phyloP scores from a whole-genome alignment of 2,797 vertebrate species.

The Denticeps clupeoides region DNA sequence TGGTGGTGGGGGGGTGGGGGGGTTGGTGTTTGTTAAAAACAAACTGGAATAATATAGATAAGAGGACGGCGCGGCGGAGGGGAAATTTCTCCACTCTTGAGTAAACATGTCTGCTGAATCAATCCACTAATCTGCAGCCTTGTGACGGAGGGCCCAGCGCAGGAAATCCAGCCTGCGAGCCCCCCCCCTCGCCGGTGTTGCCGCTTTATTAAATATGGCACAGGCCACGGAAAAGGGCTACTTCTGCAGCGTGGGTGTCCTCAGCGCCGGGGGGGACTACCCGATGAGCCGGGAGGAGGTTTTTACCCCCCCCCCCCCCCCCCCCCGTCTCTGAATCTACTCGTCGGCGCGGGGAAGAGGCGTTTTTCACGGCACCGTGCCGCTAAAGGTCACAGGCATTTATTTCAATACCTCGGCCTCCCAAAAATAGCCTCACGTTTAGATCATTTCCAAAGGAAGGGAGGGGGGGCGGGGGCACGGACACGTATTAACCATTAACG shows the following conservation, averaged over 20 bases:
- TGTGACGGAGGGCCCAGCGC: conserved; percentile 32
- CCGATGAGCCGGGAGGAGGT: not conserved
- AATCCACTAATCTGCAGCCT: conserved; percentile 34
- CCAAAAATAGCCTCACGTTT: too few relatives aligned
- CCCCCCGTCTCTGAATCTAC: too few relatives aligned
- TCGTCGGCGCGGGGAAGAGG: not conserved
- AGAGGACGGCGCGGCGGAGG: conserved; percentile 52
- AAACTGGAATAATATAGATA: conserved; percentile 69
- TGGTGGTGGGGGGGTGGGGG: too few relatives aligned
- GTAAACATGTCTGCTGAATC: conserved; percentile 50
- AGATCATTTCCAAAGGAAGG: not conserved
- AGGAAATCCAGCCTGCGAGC: conserved; percentile 29
- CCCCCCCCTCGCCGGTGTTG: conserved; percentile 2
- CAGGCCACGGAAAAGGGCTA: not conserved
- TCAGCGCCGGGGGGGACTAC: not conserved
- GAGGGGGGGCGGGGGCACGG: not conserved
- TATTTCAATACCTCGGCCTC: not conserved
- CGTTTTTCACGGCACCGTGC: not conserved
- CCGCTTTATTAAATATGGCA: not conserved
- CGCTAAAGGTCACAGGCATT: not conserved
- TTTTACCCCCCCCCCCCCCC: not conserved
- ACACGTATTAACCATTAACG: conserved; percentile 1
- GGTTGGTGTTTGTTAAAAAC: conserved; percentile 47
- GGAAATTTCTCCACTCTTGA: conserved; percentile 61
- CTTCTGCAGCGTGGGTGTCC: not conserved